A percentile compares a stretch with the other conserved stretches of the same genome.
These are phyloP conservation scores for Gnathonemus echidnorhynchus DNA, from an alignment of 2,113 vertebrate species.

Conservation along the genomic window DNA sequence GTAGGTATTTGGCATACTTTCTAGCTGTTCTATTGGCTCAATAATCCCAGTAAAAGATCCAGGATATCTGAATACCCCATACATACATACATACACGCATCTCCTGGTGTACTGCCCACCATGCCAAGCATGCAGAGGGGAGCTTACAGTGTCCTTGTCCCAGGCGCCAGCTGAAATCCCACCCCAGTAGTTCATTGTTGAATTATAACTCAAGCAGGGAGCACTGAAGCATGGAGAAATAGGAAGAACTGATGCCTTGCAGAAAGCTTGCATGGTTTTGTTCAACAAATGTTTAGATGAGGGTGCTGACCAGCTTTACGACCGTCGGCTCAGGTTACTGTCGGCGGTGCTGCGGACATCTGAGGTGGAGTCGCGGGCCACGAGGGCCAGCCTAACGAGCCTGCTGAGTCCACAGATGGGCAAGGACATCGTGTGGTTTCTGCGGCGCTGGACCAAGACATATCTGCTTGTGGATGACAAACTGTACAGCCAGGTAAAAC, in stretches of 20 bases:
- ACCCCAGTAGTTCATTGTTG: background rate
- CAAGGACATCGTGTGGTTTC: constrained; percentile 96
- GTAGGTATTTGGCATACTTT: background rate
- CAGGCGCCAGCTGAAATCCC: background rate
- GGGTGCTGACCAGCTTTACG: background rate
- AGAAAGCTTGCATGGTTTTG: background rate
- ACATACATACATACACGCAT: background rate
- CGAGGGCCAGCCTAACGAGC: constrained; percentile 82
- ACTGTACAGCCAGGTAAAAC: constrained; percentile 85
- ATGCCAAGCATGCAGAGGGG: background rate
- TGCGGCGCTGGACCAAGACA: constrained; percentile 92
- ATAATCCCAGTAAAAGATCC: background rate
- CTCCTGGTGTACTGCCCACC: background rate
- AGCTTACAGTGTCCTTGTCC: background rate
- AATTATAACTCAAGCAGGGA: background rate
- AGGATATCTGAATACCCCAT: background rate
- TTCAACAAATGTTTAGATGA: background rate
- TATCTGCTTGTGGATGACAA: constrained; percentile 96
- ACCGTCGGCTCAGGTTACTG: constrained; percentile 68
- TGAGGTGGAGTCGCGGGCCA: constrained; percentile 94
- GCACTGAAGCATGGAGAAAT: background rate
- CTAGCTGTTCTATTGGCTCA: background rate
- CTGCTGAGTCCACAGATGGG: constrained; percentile 98
- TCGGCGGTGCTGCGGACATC: constrained; percentile 90
- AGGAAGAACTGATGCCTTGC: background rate